Percentiles rank a stretch among this genome's conserved stretches.
Conservation (phyloP, 2,797 vertebrate genomes). For the Triplophysa yarkandensis region DNA sequence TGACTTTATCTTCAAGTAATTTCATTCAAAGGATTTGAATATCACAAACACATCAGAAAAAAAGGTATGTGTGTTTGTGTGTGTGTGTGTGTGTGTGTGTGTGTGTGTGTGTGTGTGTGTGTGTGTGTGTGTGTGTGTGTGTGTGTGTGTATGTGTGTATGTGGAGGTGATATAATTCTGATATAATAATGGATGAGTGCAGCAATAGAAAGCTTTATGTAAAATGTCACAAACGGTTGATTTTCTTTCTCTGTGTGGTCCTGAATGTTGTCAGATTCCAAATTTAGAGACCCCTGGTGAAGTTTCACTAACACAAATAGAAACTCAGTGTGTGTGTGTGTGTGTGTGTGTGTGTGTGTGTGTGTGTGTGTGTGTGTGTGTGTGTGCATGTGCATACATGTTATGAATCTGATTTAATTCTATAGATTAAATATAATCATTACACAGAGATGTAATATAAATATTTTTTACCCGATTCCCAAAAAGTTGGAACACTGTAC, state of each 20-base stretch:
- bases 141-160: no score
- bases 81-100: constrained; percentile 9
- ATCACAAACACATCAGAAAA: background rate
- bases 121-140: constrained; percentile 11
- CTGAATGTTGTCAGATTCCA: background rate
- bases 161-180: no score
- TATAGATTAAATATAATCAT: no score
- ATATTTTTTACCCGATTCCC: no score
- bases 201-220: background rate
- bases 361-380: no score
- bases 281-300: background rate
- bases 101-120: constrained; percentile 8
- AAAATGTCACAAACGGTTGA: background rate
- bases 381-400: no score
- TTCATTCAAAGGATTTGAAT: background rate
- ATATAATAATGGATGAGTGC: background rate
- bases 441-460: no score
- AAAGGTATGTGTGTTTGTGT: constrained; percentile 20
- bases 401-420: no score
- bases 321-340: background rate
- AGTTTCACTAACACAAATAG: constrained; percentile 10
- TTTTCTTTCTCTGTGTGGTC: background rate
- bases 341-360: background rate
- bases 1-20: background rate
- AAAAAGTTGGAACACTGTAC: no score